phyloP scores from a whole-genome alignment of 2,888 invertebrate species.

The Syrista parreyssii region DNA sequence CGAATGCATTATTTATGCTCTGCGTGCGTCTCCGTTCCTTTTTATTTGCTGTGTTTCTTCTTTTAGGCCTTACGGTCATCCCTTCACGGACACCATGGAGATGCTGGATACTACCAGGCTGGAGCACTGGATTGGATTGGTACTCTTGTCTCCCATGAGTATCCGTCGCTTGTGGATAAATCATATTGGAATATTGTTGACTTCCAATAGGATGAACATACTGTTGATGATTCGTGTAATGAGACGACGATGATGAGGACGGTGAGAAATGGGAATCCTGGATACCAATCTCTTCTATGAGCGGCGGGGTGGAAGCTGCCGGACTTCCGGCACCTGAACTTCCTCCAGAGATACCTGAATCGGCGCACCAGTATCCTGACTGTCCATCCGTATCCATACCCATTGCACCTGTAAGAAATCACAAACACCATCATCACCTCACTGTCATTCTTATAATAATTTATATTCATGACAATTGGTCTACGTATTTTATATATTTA shows the following conservation, averaged over 20 bases:
- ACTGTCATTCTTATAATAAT: not conserved
- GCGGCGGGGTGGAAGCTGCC: slow-evolving; percentile 59
- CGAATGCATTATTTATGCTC: slow-evolving; percentile 95
- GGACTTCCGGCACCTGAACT: slow-evolving; percentile 63
- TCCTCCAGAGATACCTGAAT: slow-evolving; percentile 62
- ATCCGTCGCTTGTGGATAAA: slow-evolving; percentile 16
- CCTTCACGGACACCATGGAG: slow-evolving; percentile 34
- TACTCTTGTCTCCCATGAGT: slow-evolving; percentile 13
- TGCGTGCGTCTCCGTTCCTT: slow-evolving; percentile 93
- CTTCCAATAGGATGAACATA: slow-evolving; percentile 23
- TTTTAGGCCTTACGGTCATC: slow-evolving; percentile 67
- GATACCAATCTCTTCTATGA: slow-evolving; percentile 59
- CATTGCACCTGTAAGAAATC: slow-evolving; percentile 34
- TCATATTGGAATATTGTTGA: not conserved
- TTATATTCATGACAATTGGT: not conserved
- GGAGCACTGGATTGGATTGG: not conserved
- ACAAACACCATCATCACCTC: not conserved
- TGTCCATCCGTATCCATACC: slow-evolving; percentile 56
- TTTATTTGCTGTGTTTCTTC: slow-evolving; percentile 91
- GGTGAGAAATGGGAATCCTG: slow-evolving; percentile 51
- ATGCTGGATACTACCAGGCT: slow-evolving; percentile 21
- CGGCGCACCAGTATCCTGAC: slow-evolving; percentile 60
- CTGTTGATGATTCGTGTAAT: slow-evolving; percentile 32
- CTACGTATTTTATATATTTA: not conserved
- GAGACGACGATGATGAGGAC: slow-evolving; percentile 32